Conservation (phyloP, 2,113 vertebrate species). For the Ellobius talpinus region DNA sequence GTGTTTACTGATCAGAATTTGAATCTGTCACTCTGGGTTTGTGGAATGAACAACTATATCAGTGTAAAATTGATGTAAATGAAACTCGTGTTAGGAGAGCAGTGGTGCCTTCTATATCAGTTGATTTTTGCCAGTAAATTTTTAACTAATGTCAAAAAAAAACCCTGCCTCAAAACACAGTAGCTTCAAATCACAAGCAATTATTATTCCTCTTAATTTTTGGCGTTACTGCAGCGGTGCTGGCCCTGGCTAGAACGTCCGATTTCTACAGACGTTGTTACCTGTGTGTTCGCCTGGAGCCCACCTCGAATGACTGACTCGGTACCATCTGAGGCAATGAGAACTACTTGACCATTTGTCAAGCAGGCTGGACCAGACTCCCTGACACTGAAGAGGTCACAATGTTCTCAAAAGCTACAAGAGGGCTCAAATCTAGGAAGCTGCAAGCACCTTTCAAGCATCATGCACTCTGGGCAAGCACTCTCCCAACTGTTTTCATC, state of each 20-base stretch:
- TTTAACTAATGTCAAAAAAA: not conserved
- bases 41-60: not conserved
- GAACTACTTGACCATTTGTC: not conserved
- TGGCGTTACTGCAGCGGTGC: not conserved
- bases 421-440: not conserved
- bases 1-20: not conserved
- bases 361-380: not conserved
- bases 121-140: not conserved
- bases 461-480: not conserved
- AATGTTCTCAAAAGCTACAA: not conserved
- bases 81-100: not conserved
- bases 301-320: not conserved
- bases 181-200: not conserved
- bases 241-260: not conserved
- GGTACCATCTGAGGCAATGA: too few relatives aligned
- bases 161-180: not conserved
- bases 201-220: not conserved
- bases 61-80: not conserved
- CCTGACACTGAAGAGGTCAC: too few relatives aligned
- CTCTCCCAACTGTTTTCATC: not conserved
- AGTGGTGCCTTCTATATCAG: not conserved
- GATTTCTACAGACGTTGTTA: not conserved
- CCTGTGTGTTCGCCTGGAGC: not conserved
- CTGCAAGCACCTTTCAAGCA: not conserved
- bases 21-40: not conserved